These are phyloP conservation scores for Amphimedon queenslandica DNA, from an alignment of 37 sponge, comb jelly and placozoan genomes.

Conservation along the genomic window DNA sequence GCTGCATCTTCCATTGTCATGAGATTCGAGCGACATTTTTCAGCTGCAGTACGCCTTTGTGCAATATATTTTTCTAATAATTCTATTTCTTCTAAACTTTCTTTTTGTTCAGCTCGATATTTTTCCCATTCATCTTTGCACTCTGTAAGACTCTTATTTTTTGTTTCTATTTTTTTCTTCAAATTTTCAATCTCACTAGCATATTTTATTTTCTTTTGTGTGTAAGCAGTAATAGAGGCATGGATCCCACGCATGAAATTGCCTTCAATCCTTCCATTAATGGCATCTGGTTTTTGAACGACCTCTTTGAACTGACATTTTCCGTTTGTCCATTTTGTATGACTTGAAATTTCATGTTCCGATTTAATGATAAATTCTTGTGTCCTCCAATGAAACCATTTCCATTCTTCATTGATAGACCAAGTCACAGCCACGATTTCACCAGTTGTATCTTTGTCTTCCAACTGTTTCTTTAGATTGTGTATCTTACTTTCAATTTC, in stretches of 20 bases:
- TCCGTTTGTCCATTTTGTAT: too few species aligned
- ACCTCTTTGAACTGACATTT: too few species aligned
- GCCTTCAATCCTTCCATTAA: conserved; percentile 9
- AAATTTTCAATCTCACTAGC: too few species aligned
- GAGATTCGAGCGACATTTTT: not conserved
- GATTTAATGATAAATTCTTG: too few species aligned
- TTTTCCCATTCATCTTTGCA: not conserved
- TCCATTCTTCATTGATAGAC: too few species aligned
- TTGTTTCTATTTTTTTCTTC: not conserved
- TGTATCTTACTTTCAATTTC: too few species aligned
- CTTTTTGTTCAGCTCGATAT: not conserved
- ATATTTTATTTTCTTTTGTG: conserved; percentile 4
- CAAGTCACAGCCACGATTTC: too few species aligned
- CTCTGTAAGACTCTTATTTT: not conserved
- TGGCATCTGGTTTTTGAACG: not conserved
- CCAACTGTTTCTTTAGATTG: too few species aligned
- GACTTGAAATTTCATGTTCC: too few species aligned
- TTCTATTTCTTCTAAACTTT: not conserved
- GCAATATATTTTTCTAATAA: not conserved
- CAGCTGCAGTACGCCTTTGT: not conserved
- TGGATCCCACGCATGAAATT: conserved; percentile 28
- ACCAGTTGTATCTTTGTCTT: too few species aligned
- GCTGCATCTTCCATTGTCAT: not conserved
- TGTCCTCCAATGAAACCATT: too few species aligned
- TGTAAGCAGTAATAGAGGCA: conserved; percentile 1